Conservation (phyloP, 2,888 invertebrate species). For the Spialia ferax region DNA sequence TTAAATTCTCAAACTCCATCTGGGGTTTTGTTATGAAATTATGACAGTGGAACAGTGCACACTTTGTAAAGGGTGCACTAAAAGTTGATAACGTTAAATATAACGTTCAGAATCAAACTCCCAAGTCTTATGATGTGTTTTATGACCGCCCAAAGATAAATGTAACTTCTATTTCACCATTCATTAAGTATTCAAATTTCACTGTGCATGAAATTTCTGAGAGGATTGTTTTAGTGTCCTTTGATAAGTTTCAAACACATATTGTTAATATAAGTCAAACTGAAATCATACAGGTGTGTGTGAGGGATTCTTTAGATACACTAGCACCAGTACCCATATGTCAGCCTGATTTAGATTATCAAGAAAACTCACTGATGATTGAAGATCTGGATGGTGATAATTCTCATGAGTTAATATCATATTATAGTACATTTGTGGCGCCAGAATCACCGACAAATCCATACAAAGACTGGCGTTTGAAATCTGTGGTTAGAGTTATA, state of each 20-base stretch:
- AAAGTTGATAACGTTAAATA: slow-evolving; percentile 76
- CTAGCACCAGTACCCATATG: slow-evolving; percentile 80
- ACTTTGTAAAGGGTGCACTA: slow-evolving; percentile 79
- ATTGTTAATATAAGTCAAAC: slow-evolving; percentile 92
- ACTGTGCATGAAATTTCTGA: slow-evolving; percentile 89
- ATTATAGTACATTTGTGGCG: slow-evolving; percentile 88
- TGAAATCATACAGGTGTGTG: slow-evolving; percentile 92
- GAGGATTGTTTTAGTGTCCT: slow-evolving; percentile 92
- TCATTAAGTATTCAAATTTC: slow-evolving; percentile 78
- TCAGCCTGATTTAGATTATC: slow-evolving; percentile 91
- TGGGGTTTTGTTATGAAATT: slow-evolving; percentile 93
- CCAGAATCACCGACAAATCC: slow-evolving; percentile 69
- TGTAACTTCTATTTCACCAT: slow-evolving; percentile 74
- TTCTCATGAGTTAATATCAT: slow-evolving; percentile 92
- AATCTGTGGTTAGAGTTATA: slow-evolving; percentile 90
- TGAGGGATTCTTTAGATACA: slow-evolving; percentile 65
- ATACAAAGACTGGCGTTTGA: slow-evolving; percentile 87
- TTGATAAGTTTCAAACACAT: slow-evolving; percentile 91
- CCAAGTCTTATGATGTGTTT: slow-evolving; percentile 75
- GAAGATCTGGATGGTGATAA: slow-evolving; percentile 92
- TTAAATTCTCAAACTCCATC: slow-evolving; percentile 88
- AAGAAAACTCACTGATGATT: slow-evolving; percentile 91
- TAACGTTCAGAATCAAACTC: slow-evolving; percentile 78
- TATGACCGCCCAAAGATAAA: slow-evolving; percentile 71
- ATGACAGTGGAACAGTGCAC: slow-evolving; percentile 91